Base-by-base conservation (phyloP, 92 coral and sea anemone species). In the Hydrozoanthus gracilis region DNA sequence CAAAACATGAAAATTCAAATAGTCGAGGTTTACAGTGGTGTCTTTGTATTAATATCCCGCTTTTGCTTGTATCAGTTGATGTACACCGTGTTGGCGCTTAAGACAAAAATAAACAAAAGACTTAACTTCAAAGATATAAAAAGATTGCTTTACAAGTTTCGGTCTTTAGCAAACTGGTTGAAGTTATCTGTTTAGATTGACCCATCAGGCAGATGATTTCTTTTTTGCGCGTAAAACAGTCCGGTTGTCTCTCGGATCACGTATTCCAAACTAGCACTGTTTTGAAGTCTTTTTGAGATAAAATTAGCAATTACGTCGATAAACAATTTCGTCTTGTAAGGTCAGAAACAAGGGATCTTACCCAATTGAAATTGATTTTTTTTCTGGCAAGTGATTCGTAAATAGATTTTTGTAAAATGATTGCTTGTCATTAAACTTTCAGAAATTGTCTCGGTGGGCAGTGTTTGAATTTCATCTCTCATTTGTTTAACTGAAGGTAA, bases 251-350 rank as follows among this genome's bases (percentile, higher is more conserved):
- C 39, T 44, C 58, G 8, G 7, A 62, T 76, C 62, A 4, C 67
- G 67, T 49, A 7, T 52, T 50, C 8, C 16, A 17, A 75, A 6
- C 4, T 3, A 75, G 39, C 46, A 16, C 44, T 49, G 71, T 60
- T 65, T 6, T 49, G 72, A 64, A 62, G 13, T 6, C 51, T 47
- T 80, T 60, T 79, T 47, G 85, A 64, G 85, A 65, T 80, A 66
- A 45, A 65, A 46, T 64, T 80, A 65, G 72, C 58, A 46, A 65
- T 65, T 64, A 80, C 74, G 85, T 64, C 64, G 15, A 51, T 17
- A 18, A 65, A 80, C 17, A 58, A 80, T 80, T 80, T 49, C 73
- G 9, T 60, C 71, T 60, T 60, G 83, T 15, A 61, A 15, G 54
- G 46, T 61, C 20, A 56, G 15, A 51, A 64, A 20, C 10, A 49